phyloP scores from a whole-genome alignment of 2,888 invertebrate genomes.

The Cryptops parisi region DNA sequence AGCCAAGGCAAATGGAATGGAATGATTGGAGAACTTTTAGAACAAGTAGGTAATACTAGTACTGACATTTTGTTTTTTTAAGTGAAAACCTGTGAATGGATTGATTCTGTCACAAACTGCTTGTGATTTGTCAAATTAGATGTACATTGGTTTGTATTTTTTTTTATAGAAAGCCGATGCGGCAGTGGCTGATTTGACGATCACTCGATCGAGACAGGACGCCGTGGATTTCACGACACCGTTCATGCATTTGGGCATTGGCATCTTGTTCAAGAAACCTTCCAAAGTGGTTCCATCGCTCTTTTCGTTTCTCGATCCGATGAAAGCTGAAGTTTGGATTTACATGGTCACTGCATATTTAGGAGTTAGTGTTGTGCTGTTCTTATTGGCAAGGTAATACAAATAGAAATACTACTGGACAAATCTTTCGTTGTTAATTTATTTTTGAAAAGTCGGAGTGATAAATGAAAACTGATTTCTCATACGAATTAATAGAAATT shows the following conservation, averaged over 20 bases:
- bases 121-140: no score
- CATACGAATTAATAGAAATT: no score
- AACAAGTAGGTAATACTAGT: slow-evolving; percentile 20
- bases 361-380: slow-evolving; percentile 61
- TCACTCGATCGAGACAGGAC: slow-evolving; percentile 38
- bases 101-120: no score
- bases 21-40: slow-evolving; percentile 22
- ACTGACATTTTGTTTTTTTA: no score
- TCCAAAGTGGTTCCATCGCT: slow-evolving; percentile 69
- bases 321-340: slow-evolving; percentile 71
- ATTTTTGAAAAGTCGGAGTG: no score
- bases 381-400: slow-evolving; percentile 46
- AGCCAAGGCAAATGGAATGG: slow-evolving; percentile 23
- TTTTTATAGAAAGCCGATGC: slow-evolving; percentile 34
- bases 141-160: neutral
- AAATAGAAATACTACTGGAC: no score
- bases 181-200: slow-evolving; percentile 41
- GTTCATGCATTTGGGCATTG: slow-evolving; percentile 51
- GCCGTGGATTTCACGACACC: slow-evolving; percentile 44
- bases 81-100: no score
- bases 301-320: slow-evolving; percentile 84
- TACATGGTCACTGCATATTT: slow-evolving; percentile 67
- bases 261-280: slow-evolving; percentile 77
- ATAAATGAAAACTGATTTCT: no score
- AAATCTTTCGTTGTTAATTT: no score